Evolutionary conservation across 2,113 vertebrate genomes (phyloP).

Genomic region (Petrocephalus microphthalmus): DNA sequence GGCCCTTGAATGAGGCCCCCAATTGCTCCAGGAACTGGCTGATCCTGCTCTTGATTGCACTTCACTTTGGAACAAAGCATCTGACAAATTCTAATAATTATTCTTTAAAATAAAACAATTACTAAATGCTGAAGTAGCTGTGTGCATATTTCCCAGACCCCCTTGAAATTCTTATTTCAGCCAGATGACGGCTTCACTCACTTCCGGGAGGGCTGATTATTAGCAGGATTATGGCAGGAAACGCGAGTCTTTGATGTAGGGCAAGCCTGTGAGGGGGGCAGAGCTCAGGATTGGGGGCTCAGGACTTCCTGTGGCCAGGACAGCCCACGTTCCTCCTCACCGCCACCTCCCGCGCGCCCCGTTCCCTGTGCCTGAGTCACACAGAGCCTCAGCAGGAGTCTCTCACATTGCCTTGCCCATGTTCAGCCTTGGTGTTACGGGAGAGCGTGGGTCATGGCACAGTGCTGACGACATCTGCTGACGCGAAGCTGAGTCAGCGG

Average conservation of each 20-base stretch:
- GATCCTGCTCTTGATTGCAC: neutral
- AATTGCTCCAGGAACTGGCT: neutral
- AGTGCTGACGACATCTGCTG: neutral
- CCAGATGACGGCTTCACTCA: neutral
- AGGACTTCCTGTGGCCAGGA: neutral
- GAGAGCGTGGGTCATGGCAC: neutral
- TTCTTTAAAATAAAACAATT: neutral
- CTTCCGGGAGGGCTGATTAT: neutral
- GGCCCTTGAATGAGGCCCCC: neutral
- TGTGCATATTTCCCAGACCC: neutral
- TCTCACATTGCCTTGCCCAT: neutral
- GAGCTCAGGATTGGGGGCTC: neutral
- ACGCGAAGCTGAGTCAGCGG: neutral
- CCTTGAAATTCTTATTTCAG: neutral
- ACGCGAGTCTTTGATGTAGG: neutral
- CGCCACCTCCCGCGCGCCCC: neutral
- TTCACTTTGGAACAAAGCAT: neutral
- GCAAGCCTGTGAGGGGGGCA: neutral
- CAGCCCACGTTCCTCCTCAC: neutral
- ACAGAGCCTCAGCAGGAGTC: neutral
- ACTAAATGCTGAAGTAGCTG: neutral
- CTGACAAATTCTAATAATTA: neutral
- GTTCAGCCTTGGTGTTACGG: neutral
- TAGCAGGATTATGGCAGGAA: neutral
- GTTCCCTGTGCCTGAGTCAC: neutral